These are phyloP conservation scores for Archips xylosteana DNA, from an alignment of 2,888 invertebrate genomes.

Conservation along the genomic window DNA sequence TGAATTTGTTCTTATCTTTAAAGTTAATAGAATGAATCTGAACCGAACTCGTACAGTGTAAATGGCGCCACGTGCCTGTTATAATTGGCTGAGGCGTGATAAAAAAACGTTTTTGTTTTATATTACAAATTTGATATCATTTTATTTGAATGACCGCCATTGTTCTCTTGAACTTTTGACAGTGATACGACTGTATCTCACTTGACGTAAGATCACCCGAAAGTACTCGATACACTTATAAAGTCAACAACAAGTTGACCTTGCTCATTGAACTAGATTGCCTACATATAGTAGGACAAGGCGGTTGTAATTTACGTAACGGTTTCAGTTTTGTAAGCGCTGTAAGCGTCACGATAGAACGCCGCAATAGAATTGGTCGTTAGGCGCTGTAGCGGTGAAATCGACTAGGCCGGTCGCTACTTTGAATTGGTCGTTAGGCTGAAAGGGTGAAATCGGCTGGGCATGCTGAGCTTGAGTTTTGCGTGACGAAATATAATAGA, in stretches of 20 bases:
- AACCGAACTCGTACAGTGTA: background rate
- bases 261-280: constrained; percentile 42
- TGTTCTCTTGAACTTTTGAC: constrained; percentile 37
- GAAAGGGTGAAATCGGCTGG: constrained; percentile 27
- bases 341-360: constrained; percentile 21
- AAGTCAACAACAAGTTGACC: constrained; percentile 38
- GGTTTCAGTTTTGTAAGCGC: constrained; percentile 40
- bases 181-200: constrained; percentile 30
- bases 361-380: constrained; percentile 10
- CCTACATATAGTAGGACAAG: constrained; percentile 34
- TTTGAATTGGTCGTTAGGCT: background rate
- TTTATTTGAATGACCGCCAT: constrained; percentile 30
- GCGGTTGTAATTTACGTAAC: constrained; percentile 39
- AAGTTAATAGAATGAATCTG: background rate
- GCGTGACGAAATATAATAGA: background rate
- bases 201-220: constrained; percentile 28
- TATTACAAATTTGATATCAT: constrained; percentile 22
- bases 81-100: constrained; percentile 1
- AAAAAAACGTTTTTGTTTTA: constrained; percentile 2
- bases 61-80: constrained; percentile 16
- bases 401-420: constrained; percentile 1
- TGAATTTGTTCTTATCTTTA: background rate
- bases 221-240: constrained; percentile 17
- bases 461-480: background rate
- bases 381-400: constrained; percentile 21